Evolutionary conservation across 2,113 vertebrate genomes (phyloP).

Genomic region (Lagopus muta): DNA sequence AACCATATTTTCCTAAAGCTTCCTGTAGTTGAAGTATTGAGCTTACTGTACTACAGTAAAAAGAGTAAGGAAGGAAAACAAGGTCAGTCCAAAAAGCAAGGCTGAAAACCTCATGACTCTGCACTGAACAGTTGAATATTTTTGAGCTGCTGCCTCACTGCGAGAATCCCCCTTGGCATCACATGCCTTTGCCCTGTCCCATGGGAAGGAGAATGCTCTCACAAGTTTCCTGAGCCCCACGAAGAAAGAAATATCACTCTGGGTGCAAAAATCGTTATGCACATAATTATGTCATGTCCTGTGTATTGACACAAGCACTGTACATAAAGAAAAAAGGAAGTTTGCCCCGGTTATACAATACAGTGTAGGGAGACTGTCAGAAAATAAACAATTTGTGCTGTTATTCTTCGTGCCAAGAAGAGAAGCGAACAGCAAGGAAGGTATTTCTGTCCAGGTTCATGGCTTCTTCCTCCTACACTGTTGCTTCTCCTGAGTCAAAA

Average conservation of each 20-base stretch:
- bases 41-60: not conserved
- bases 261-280: not conserved
- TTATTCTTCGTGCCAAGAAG: fast-evolving
- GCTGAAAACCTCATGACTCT: not conserved
- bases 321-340: not conserved
- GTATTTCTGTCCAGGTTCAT: not conserved
- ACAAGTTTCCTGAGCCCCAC: not conserved
- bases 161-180: not conserved
- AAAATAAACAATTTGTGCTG: not conserved
- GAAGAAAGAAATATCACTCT: not conserved
- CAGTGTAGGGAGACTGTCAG: not conserved
- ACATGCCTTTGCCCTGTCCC: not conserved
- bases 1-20: slow-evolving; percentile 52
- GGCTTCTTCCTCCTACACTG: not conserved
- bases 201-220: not conserved
- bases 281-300: not conserved
- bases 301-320: not conserved
- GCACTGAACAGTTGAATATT: not conserved
- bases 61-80: not conserved
- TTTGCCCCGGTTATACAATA: not conserved
- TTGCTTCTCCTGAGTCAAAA: not conserved
- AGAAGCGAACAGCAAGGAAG: not conserved
- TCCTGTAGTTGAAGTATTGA: not conserved
- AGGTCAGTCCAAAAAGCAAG: not conserved
- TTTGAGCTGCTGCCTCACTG: not conserved